phyloP scores from a whole-genome alignment of 2,797 vertebrate species.

The Premnoplex brunnescens region DNA sequence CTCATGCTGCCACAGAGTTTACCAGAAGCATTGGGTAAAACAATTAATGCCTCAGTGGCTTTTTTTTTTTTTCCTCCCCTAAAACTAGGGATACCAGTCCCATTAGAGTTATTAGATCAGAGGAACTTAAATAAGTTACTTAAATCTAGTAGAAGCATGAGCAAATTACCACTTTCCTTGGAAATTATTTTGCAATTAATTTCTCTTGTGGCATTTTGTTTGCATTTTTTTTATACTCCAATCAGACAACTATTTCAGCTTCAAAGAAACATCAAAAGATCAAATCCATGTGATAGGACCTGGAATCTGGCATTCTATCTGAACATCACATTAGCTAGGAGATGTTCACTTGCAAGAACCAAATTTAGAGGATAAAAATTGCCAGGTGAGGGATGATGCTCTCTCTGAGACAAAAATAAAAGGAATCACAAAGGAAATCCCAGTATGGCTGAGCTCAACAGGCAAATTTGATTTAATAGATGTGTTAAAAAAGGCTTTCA shows the following conservation, averaged over 20 bases:
- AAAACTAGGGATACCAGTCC: background rate
- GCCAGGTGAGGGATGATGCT: fast-evolving
- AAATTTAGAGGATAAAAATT: background rate
- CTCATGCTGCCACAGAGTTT: background rate
- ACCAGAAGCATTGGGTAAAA: background rate
- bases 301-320: background rate
- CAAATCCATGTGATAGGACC: background rate
- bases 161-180: background rate
- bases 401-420: background rate
- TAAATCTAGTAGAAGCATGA: background rate
- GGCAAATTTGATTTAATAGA: background rate
- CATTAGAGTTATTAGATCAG: background rate
- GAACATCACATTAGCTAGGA: background rate
- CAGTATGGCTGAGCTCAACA: background rate
- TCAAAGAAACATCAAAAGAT: background rate
- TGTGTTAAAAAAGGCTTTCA: background rate
- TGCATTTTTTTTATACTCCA: background rate
- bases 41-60: fast-evolving
- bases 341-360: background rate
- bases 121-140: background rate
- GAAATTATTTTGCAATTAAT: background rate
- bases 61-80: background rate
- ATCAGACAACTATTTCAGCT: background rate
- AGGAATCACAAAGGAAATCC: background rate
- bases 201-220: background rate